Evolutionary conservation across 2,797 vertebrate genomes (phyloP).

Genomic region (Nannoperca obscura): DNA sequence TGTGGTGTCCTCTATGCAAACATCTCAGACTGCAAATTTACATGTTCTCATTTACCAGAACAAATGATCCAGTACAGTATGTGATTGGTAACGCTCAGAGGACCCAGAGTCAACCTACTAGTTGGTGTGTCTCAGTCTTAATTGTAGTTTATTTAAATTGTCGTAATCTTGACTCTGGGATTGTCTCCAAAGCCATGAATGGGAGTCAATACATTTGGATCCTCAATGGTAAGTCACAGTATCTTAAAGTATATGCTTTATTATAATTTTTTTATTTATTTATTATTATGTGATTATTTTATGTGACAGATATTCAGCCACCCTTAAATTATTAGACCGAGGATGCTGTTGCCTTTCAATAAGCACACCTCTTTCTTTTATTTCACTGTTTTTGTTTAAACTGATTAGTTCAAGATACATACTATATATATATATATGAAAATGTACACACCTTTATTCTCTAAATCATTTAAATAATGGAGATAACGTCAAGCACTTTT

Average conservation of each 20-base stretch:
- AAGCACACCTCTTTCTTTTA: background rate
- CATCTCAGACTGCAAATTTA: constrained; percentile 18
- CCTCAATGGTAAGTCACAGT: constrained; percentile 15
- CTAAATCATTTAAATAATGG: background rate
- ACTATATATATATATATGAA: background rate
- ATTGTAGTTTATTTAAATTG: background rate
- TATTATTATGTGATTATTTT: background rate
- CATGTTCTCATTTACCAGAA: constrained; percentile 29
- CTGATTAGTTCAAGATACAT: background rate
- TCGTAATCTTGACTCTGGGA: background rate
- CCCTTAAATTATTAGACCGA: background rate
- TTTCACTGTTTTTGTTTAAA: background rate
- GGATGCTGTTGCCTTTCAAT: background rate
- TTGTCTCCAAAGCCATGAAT: constrained; percentile 16
- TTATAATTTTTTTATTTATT: background rate
- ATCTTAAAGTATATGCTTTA: background rate
- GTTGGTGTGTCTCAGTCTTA: background rate
- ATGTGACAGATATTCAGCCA: background rate
- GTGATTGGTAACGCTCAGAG: background rate
- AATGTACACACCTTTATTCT: background rate
- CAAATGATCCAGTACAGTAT: background rate
- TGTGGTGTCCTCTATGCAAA: constrained; percentile 43
- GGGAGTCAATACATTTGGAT: constrained; percentile 18
- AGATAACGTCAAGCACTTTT: background rate
- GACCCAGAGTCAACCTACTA: no score